These are phyloP conservation scores for Leptosomus discolor DNA, from an alignment of 2,113 vertebrate genomes.

Conservation along the genomic window DNA sequence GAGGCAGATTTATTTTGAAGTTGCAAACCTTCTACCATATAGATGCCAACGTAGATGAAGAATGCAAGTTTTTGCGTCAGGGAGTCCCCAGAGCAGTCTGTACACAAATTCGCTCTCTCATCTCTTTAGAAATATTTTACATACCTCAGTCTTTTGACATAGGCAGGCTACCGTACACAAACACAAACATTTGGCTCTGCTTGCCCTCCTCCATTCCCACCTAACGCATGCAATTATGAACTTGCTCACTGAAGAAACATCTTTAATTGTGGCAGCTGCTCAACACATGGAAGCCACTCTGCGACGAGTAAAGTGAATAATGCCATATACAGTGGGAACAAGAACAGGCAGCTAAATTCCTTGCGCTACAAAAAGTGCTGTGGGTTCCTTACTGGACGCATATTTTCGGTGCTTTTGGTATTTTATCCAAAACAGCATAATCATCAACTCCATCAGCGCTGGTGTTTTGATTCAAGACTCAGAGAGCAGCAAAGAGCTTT, in stretches of 20 bases:
- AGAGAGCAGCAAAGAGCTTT: background rate
- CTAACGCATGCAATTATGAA: background rate
- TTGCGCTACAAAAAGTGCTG: background rate
- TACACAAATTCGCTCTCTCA: background rate
- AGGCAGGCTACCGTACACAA: background rate
- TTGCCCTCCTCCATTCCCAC: background rate
- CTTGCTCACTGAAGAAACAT: background rate
- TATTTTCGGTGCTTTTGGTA: background rate
- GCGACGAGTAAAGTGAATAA: background rate
- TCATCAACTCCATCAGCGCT: rapidly evolving
- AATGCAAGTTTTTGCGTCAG: background rate
- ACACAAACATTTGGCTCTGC: background rate
- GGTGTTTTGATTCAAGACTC: background rate
- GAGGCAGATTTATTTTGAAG: background rate
- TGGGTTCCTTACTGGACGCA: background rate
- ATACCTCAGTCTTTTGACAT: background rate
- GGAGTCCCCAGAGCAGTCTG: background rate
- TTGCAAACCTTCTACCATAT: background rate
- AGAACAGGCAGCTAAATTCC: background rate
- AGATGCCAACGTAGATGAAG: background rate
- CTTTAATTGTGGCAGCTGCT: background rate
- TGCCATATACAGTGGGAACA: background rate
- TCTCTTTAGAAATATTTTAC: background rate
- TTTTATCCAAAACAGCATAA: background rate
- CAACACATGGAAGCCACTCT: background rate